phyloP scores from a whole-genome alignment of 2,797 vertebrate genomes.

The Thripadectes ignobilis region DNA sequence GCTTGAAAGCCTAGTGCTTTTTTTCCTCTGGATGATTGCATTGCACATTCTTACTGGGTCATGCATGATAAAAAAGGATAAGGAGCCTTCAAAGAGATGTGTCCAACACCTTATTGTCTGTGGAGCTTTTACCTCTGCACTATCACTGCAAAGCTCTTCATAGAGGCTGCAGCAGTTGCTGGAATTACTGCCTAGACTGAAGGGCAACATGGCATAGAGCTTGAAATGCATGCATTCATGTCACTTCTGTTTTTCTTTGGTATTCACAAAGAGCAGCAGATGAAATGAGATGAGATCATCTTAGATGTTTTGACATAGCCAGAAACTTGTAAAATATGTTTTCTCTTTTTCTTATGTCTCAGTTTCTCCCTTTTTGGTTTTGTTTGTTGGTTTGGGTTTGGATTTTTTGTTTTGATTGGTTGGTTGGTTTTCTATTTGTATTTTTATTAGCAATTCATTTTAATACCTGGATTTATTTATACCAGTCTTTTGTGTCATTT shows the following conservation, averaged over 20 bases:
- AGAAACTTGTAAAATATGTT: background rate
- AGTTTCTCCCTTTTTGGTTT: background rate
- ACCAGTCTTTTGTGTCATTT: background rate
- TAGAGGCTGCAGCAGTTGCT: background rate
- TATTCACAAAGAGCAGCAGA: background rate
- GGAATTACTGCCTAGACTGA: background rate
- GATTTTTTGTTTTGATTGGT: background rate
- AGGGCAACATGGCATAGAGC: background rate
- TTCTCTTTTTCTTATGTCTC: background rate
- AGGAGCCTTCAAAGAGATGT: background rate
- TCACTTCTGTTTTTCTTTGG: background rate
- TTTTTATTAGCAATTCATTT: background rate
- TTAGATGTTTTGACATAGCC: background rate
- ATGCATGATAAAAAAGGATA: constrained; percentile 21
- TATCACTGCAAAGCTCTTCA: background rate
- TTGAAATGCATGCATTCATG: background rate
- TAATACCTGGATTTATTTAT: background rate
- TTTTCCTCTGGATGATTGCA: constrained; percentile 8
- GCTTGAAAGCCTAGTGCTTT: constrained; percentile 11
- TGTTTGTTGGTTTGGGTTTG: too few relatives aligned
- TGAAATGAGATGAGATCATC: background rate
- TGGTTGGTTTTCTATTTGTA: background rate
- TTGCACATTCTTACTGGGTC: constrained; percentile 66
- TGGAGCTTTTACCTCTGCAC: background rate
- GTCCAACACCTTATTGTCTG: background rate